Conservation (phyloP, 2,888 invertebrate species). For the Trissolcus brochymenae region DNA sequence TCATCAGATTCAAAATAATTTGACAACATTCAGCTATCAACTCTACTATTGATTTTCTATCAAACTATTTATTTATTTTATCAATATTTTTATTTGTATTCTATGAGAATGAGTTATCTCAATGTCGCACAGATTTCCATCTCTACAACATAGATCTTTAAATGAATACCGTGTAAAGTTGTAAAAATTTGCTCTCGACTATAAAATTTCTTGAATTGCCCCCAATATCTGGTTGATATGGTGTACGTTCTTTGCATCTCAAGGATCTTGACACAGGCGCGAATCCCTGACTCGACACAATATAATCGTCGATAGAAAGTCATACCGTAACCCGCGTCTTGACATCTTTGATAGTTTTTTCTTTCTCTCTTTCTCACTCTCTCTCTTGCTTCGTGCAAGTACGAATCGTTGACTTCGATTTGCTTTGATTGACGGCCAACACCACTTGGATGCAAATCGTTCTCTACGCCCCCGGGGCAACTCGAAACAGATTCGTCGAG, state of each 20-base stretch:
- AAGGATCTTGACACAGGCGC: constrained; percentile 54
- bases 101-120: too few species aligned
- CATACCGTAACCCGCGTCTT: constrained; percentile 54
- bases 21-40: too few species aligned
- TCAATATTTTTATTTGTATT: too few species aligned
- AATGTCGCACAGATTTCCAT: too few species aligned
- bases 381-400: constrained; percentile 28
- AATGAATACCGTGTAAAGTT: constrained; percentile 26
- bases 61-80: too few species aligned
- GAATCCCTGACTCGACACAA: constrained; percentile 56
- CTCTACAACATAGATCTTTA: constrained; percentile 6
- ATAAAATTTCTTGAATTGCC: constrained; percentile 36
- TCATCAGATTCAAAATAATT: too few species aligned
- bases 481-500: constrained; percentile 34
- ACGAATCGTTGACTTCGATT: constrained; percentile 47
- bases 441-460: constrained; percentile 34
- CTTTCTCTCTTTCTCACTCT: constrained; percentile 8
- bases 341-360: constrained; percentile 18
- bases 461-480: constrained; percentile 18
- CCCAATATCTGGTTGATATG: constrained; percentile 49
- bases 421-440: constrained; percentile 50
- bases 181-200: neutral
- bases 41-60: too few species aligned
- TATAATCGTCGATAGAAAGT: constrained; percentile 55
- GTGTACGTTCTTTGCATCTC: constrained; percentile 41